A percentile compares a stretch with the other conserved stretches of the same genome.
Conservation (phyloP, 1,140 invertebrate genomes). For the Oedothorax gibbosus region DNA sequence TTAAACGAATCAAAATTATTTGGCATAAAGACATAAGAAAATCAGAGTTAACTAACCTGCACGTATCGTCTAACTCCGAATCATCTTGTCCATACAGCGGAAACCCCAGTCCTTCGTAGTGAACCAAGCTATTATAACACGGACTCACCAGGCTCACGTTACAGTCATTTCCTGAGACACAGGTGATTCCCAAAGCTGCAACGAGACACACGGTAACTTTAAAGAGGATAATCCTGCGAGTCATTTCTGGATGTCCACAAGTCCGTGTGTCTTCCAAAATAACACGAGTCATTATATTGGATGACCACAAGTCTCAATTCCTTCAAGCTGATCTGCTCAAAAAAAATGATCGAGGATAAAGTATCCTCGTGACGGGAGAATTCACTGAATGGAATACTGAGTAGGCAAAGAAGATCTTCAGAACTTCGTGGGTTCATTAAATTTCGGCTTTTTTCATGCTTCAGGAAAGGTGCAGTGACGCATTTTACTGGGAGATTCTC, state of each 20-base stretch:
- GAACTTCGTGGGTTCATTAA: background rate
- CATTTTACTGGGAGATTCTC: slow-evolving; percentile 20
- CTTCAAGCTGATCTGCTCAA: background rate
- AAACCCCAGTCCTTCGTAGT: slow-evolving; percentile 34
- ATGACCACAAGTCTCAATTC: background rate
- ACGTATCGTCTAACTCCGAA: slow-evolving; percentile 16
- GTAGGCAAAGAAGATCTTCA: background rate
- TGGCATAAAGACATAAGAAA: too few species aligned
- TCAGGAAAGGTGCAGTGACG: slow-evolving; percentile 4
- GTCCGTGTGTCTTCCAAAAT: background rate
- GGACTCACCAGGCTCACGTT: background rate
- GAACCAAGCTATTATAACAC: slow-evolving; percentile 14
- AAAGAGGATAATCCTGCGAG: background rate
- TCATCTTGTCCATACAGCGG: slow-evolving; percentile 39
- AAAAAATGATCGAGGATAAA: background rate
- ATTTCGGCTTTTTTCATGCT: slow-evolving; percentile 8
- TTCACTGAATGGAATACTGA: slow-evolving; percentile 20
- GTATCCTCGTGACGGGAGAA: background rate
- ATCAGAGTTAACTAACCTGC: slow-evolving; percentile 16
- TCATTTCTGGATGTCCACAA: background rate
- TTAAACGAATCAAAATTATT: too few species aligned
- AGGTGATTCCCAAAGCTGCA: background rate
- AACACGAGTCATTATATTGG: background rate
- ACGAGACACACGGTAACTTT: background rate
- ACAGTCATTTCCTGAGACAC: background rate